Base-by-base conservation (phyloP, 2,797 vertebrate species). In the Esox masquinongy region DNA sequence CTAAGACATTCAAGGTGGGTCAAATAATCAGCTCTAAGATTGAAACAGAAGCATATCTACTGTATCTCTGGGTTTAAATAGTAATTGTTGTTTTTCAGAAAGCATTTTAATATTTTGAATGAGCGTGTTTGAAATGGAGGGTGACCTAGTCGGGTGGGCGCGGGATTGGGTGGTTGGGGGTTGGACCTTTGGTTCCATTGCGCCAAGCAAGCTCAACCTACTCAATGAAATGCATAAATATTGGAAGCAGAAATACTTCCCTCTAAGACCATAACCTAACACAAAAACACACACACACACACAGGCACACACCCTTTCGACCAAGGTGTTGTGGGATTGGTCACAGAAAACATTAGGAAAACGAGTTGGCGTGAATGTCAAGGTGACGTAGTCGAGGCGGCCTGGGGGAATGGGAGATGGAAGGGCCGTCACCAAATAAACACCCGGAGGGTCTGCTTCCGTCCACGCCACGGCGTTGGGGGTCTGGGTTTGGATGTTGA, bases 1-100 rank as follows among this genome's bases (percentile, higher is more conserved):
- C 85, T 79, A 84, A 85, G 86, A 81, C 82, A 88, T 87, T 89
- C 82, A 89, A 91, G 88, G 89, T 90, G 89, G 80, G 72, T 5
- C 39, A 43, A 43, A 43, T 9, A 43, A 43, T 43, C 26, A 70
- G 63, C 64, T 67, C 53, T 24, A 80, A 59, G 72, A 64, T 63
- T 72, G 75, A 88, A 86, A 78, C 70, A 77, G 72, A 78, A 74
- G 75, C 74, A 69, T 63, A 77, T 78, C 68, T 43, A 71, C 6
- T 24, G 11, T 59, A 59, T 2, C 2, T 1, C 19, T 59, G n/a
- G 53, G 51, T n/a, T n/a, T 8, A 51, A 53, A 5, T 19, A 53
- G 50, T n/a, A n/a, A 9, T 4, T 22, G 19, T n/a, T 56, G 53
- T 56, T 2, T 59, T 59, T 59, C 56, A 4, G 19, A 22, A n/a